A percentile compares a stretch with the other conserved stretches of the same genome.
Evolutionary conservation across 2,113 vertebrate species (phyloP).

Genomic region (Sorex araneus): DNA sequence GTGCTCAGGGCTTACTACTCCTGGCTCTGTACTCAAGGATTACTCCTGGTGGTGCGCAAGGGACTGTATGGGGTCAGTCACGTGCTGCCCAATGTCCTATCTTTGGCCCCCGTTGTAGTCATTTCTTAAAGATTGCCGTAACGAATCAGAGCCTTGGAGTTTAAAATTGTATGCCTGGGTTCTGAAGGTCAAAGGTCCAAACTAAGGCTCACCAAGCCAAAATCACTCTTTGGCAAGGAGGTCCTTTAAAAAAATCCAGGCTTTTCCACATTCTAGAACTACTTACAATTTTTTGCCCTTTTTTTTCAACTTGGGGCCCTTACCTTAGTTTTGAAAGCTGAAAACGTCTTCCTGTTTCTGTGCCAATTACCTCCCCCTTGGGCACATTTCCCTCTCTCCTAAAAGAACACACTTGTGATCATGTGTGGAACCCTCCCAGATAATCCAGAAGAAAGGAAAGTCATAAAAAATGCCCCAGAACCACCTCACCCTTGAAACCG

Average conservation of each 20-base stretch:
- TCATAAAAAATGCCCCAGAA: slow-evolving; percentile 19
- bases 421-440: neutral
- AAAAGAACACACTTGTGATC: neutral
- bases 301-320: neutral
- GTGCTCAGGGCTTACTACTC: too few species aligned
- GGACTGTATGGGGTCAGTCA: too few species aligned
- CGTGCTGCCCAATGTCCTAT: too few species aligned
- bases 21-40: too few species aligned
- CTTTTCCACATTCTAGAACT: neutral
- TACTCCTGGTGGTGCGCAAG: too few species aligned
- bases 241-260: neutral
- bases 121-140: neutral
- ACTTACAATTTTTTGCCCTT: neutral
- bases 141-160: neutral
- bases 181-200: neutral
- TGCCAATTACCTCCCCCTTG: neutral
- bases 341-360: neutral
- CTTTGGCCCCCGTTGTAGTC: neutral
- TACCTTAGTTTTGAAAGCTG: slow-evolving; percentile 23
- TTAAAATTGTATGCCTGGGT: neutral
- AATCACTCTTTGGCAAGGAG: neutral
- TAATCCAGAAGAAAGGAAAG: slow-evolving; percentile 21
- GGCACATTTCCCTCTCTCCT: neutral
- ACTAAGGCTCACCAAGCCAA: neutral
- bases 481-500: neutral